Evolutionary conservation across 2,888 invertebrate genomes (phyloP).

Genomic region (Drosophila hamatofila): DNA sequence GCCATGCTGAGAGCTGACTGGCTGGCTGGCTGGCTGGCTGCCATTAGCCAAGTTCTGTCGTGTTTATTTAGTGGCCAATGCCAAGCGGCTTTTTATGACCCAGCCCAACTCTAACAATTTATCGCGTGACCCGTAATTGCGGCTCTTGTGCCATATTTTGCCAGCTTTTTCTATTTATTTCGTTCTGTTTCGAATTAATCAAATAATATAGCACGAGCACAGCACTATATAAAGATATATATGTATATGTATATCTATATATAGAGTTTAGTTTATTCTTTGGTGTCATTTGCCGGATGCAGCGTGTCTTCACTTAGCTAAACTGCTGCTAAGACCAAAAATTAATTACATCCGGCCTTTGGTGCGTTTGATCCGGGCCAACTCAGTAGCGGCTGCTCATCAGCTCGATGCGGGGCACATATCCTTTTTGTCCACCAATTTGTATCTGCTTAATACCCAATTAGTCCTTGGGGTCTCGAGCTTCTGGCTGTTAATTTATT

Average conservation of each 20-base stretch:
- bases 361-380: conserved; percentile 58
- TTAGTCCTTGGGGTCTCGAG: conserved; percentile 56
- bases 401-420: neutral
- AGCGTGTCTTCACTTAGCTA: conserved; percentile 51
- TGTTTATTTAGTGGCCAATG: conserved; percentile 70
- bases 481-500: conserved; percentile 36
- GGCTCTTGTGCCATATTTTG: conserved; percentile 59
- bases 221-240: conserved; percentile 8
- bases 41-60: conserved; percentile 58
- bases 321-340: conserved; percentile 42
- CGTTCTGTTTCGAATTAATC: conserved; percentile 67
- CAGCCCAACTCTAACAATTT: conserved; percentile 17
- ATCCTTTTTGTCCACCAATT: conserved; percentile 49
- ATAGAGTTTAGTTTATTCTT: conserved; percentile 5
- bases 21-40: conserved; percentile 11
- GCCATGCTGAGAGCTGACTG: conserved; percentile 52
- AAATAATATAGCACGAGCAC: conserved; percentile 60
- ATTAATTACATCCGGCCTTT: conserved; percentile 76
- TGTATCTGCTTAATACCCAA: conserved; percentile 72
- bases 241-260: conserved; percentile 4
- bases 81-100: conserved; percentile 62
- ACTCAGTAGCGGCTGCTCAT: neutral
- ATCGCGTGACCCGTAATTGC: conserved; percentile 79
- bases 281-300: conserved; percentile 61
- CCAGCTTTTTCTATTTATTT: conserved; percentile 25